Conservation (phyloP, 2,113 vertebrate species). For the Oncorhynchus masou region DNA sequence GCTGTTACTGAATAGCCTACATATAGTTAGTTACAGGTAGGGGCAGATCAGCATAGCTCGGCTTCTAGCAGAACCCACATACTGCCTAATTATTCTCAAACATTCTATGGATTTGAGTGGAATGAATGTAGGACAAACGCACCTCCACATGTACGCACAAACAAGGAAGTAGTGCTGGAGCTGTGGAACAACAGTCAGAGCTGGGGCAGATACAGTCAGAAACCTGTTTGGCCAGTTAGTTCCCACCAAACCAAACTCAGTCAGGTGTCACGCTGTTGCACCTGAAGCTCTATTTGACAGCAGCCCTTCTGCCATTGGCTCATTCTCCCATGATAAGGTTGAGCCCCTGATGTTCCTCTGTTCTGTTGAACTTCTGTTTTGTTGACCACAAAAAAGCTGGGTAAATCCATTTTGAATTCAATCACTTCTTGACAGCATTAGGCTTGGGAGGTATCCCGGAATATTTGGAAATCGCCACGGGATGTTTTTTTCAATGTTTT, state of each 20-base stretch:
- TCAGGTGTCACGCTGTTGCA: conserved; percentile 54
- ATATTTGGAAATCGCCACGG: no score
- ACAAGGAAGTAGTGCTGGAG: conserved; percentile 17
- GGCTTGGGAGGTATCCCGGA: no score
- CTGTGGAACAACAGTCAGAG: conserved; percentile 39
- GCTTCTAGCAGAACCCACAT: no score
- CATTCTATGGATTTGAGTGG: no score
- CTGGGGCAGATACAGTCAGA: conserved; percentile 36
- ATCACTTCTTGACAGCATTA: no score
- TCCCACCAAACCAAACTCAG: conserved; percentile 47
- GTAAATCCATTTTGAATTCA: no score
- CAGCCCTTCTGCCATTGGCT: conserved; percentile 7
- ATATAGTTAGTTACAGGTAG: no score
- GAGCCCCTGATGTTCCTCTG: background rate
- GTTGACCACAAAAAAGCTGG: background rate
- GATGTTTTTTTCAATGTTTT: no score
- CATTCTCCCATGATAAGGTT: background rate
- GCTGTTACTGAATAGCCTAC: no score
- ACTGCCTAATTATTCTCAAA: no score
- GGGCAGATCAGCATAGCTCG: no score
- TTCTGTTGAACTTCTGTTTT: background rate
- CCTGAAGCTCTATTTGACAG: conserved; percentile 56
- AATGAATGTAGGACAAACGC: conserved; percentile 16
- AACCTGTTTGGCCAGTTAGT: conserved; percentile 68
- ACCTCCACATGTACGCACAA: conserved; percentile 6